A percentile compares a stretch with the other conserved stretches of the same genome.
Evolutionary conservation across 2,888 invertebrate species (phyloP).

Genomic region (Portevinia maculata): DNA sequence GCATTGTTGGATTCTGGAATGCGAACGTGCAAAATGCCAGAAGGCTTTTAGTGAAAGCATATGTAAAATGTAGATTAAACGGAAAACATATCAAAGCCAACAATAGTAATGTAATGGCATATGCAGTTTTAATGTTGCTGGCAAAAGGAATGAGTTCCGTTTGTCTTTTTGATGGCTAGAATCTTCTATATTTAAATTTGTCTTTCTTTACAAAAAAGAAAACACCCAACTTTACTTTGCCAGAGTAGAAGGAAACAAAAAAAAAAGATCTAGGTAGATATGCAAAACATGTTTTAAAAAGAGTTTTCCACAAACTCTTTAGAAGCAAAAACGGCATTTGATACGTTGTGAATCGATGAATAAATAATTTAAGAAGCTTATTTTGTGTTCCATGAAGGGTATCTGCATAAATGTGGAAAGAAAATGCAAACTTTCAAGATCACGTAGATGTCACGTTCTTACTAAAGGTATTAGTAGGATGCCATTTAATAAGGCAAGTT

Average conservation of each 20-base stretch:
- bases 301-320: not conserved
- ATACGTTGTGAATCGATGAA: slow-evolving; percentile 6
- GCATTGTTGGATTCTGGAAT: not conserved
- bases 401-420: no score
- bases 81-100: slow-evolving; percentile 62
- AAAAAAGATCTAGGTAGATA: not conserved
- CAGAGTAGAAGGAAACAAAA: not conserved
- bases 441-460: no score
- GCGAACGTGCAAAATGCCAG: slow-evolving; percentile 12
- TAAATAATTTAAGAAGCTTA: slow-evolving; percentile 16
- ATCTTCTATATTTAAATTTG: slow-evolving; percentile 12
- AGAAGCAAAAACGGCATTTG: slow-evolving; percentile 19
- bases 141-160: slow-evolving; percentile 60
- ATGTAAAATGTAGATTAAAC: slow-evolving; percentile 65
- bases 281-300: not conserved
- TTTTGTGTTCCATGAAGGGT: not conserved
- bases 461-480: no score
- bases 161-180: slow-evolving; percentile 47
- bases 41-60: slow-evolving; percentile 33
- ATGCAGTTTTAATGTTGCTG: slow-evolving; percentile 65
- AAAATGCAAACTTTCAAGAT: not conserved
- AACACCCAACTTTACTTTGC: slow-evolving; percentile 19
- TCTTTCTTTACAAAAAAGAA: slow-evolving; percentile 11
- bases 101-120: slow-evolving; percentile 56
- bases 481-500: no score